Evolutionary conservation across 2,888 invertebrate species (phyloP).

Genomic region (Noctua pronuba): DNA sequence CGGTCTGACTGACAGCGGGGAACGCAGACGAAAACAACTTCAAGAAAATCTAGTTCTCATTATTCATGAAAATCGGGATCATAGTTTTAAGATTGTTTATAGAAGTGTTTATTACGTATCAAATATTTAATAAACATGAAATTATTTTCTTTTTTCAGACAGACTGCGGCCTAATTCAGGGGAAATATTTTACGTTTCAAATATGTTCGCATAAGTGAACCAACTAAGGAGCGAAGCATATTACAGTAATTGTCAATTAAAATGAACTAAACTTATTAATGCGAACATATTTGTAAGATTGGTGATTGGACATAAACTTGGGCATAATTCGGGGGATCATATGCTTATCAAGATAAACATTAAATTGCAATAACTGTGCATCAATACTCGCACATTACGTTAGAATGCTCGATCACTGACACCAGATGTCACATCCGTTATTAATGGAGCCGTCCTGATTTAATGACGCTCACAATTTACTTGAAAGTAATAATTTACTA

Average conservation of each 20-base stretch:
- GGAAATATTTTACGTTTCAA: slow-evolving; percentile 45
- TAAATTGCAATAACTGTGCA: slow-evolving; percentile 45
- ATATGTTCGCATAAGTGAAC: slow-evolving; percentile 56
- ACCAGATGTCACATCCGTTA: slow-evolving; percentile 43
- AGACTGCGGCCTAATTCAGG: slow-evolving; percentile 53
- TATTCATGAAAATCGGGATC: neutral
- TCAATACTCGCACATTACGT: slow-evolving; percentile 40
- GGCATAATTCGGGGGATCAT: slow-evolving; percentile 33
- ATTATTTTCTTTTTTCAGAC: slow-evolving; percentile 18
- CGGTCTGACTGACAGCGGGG: slow-evolving; percentile 61
- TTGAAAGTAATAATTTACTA: slow-evolving; percentile 36
- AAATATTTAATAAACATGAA: neutral
- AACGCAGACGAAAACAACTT: neutral
- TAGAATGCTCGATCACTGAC: slow-evolving; percentile 52
- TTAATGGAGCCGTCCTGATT: slow-evolving; percentile 37
- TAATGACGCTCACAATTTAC: slow-evolving; percentile 46
- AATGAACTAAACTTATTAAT: slow-evolving; percentile 19
- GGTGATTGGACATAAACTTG: slow-evolving; percentile 38
- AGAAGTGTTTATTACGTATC: neutral
- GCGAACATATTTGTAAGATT: slow-evolving; percentile 56
- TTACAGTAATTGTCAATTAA: neutral
- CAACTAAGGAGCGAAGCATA: neutral
- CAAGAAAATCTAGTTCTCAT: neutral
- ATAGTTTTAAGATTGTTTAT: neutral
- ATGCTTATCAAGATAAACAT: slow-evolving; percentile 45